A percentile compares a stretch with the other conserved stretches of the same genome.
Conservation (phyloP, 2,888 invertebrate genomes). For the Euclidia mi region DNA sequence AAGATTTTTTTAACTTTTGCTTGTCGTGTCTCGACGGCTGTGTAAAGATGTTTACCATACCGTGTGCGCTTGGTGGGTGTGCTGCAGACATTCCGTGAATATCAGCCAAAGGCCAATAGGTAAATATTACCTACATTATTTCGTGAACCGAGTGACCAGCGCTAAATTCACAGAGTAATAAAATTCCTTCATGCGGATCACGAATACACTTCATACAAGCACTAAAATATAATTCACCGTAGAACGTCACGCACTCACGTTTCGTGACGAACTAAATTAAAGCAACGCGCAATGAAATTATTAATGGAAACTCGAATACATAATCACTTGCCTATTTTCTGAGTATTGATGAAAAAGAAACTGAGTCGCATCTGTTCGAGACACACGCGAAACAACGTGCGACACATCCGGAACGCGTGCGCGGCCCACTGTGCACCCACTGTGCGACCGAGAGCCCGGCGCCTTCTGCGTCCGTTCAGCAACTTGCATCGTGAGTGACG, state of each 20-base stretch:
- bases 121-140: background rate
- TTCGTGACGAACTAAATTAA: conserved; percentile 9
- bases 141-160: background rate
- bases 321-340: conserved; percentile 79
- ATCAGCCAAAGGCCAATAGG: background rate
- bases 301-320: conserved; percentile 35
- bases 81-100: background rate
- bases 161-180: conserved; percentile 1
- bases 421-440: conserved; percentile 61
- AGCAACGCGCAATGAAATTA: conserved; percentile 27
- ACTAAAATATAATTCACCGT: conserved; percentile 7
- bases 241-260: conserved; percentile 12
- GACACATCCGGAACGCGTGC: conserved; percentile 76
- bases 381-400: conserved; percentile 66
- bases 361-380: conserved; percentile 76
- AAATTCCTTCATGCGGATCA: conserved; percentile 13
- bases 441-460: too few relatives aligned
- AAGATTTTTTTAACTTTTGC: background rate
- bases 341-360: conserved; percentile 72
- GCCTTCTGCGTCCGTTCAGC: conserved; percentile 58
- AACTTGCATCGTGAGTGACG: conserved; percentile 31
- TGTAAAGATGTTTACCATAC: conserved; percentile 2
- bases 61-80: background rate
- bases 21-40: background rate
- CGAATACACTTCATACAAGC: conserved; percentile 16